Base-by-base conservation (phyloP, 2,113 vertebrate species). In the Castor canadensis region DNA sequence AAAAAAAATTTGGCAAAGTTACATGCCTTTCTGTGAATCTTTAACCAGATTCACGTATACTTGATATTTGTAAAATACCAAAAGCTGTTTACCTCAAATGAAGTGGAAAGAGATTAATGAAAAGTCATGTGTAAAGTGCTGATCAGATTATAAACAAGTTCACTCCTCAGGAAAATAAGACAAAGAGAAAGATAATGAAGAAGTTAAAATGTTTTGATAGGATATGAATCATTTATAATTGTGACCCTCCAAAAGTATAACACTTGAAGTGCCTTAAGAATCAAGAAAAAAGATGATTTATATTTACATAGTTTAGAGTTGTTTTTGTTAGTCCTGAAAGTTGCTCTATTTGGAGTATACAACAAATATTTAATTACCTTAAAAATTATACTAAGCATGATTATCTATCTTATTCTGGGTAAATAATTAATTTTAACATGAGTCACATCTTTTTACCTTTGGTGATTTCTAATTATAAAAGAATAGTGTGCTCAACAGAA, bases 401-500 rank as follows among this genome's bases (percentile, higher is more conserved):
- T 58, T 47, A 8, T 81, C 22, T 84, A 7, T 17, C 35, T 94
- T 84, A 60, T 71, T 80, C 72, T 81, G 6, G 9, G 81, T 75
- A 84, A 93, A 77, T 49, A 43, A 54, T 38, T 82, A 81, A 77
- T 89, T 72, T 16, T 76, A 83, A 71, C n/a, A 4, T 72, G 64
- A 87, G 12, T 38, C 38, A 64, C 52, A 28, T 58, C 35, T 20
- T 66, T 73, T 73, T 38, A 43, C 15, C 13, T 19, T 49, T 49
- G 13, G 5, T 82, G 80, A 80, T 62, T 94, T 95, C 49, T 95
- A 38, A 90, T 64, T 76, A 38, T 49, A 73, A 90, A 90, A 64
- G 28, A 80, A 84, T 38, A 64, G 24, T 62, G 13, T 49, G 6
- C 43, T 87, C 38, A 52, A 24, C 32, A 52, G 15, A 71, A 92